These are phyloP conservation scores for Trachelus iudaicus DNA, from an alignment of 2,888 invertebrate genomes.

Conservation along the genomic window DNA sequence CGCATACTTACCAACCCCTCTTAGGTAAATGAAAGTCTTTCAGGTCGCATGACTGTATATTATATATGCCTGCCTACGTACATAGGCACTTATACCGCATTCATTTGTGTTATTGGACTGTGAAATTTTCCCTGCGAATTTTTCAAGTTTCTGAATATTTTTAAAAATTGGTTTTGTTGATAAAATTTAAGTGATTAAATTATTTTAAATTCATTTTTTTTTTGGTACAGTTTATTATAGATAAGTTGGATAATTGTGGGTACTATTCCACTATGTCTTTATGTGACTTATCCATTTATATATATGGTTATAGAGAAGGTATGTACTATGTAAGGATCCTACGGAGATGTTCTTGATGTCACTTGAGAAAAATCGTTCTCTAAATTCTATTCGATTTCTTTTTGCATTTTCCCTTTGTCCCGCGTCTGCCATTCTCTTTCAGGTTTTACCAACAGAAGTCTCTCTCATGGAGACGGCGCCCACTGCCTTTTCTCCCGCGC, in stretches of 20 bases:
- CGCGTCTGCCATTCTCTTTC: constrained; percentile 16
- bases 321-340: not conserved
- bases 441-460: not conserved
- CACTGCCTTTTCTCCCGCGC: constrained; percentile 32
- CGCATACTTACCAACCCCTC: not conserved
- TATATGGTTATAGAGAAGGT: not conserved
- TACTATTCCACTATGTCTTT: not conserved
- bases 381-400: constrained; percentile 53
- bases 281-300: not conserved
- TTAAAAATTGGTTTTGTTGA: too few species aligned
- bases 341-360: not conserved
- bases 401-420: constrained; percentile 54
- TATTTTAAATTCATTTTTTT: not conserved
- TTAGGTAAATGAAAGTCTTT: not conserved
- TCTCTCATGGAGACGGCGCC: not conserved
- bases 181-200: too few species aligned
- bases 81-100: not conserved
- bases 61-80: not conserved
- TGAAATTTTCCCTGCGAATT: not conserved
- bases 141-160: not conserved
- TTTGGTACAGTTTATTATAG: not conserved
- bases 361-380: constrained; percentile 43
- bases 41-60: not conserved
- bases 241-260: not conserved
- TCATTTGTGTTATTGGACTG: not conserved